Evolutionary conservation across 2,113 vertebrate genomes (phyloP), one percentile per base, ranked within the genome.

Genomic region (Dendrocopos noguchii): DNA sequence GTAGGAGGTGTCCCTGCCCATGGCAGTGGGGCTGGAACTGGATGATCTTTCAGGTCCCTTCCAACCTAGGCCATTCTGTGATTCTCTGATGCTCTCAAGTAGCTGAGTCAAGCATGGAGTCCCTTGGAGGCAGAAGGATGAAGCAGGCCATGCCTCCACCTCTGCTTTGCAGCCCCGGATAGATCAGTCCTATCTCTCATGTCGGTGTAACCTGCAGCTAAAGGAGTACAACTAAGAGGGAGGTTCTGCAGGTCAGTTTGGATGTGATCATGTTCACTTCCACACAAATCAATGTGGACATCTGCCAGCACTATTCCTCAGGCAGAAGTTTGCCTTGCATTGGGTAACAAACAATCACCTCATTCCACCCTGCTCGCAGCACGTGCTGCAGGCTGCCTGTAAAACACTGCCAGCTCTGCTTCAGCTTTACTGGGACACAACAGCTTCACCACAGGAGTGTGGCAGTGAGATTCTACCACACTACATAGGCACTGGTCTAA

Each of bases 201-300:
- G 2, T 12, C 21, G 55, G 61, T 27, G n/a, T 28, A 50, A 75
- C 5, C 74, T 15, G n/a, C 5, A 18, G 27, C 63, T 46, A 8
- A 31, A 33, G 55, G 28, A 59, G 29, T 3, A 25, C 63, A 42
- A 3, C 27, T 6, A 15, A 10, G 39, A 31, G 76, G 3, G 68
- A 57, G 52, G 31, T 6, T 34, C 60, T 24, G 16, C 28, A 24
- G 56, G 78, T 77, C 78, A 71, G 4, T 16, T 0, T 50, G 64
- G 70, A 36, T 50, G 39, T 0, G 2, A 22, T 4, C 12, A 2
- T 3, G 0, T 28, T 13, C 47, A 4, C 29, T 9, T 7, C 12
- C 72, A 34, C 55, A 13, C 46, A 78, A 27, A 93, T 72, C 55
- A 10, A 25, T 1, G 12, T 15, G 42, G 64, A 77, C 72, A 42